phyloP scores from a whole-genome alignment of 2,797 vertebrate species.

The Falco concolor region DNA sequence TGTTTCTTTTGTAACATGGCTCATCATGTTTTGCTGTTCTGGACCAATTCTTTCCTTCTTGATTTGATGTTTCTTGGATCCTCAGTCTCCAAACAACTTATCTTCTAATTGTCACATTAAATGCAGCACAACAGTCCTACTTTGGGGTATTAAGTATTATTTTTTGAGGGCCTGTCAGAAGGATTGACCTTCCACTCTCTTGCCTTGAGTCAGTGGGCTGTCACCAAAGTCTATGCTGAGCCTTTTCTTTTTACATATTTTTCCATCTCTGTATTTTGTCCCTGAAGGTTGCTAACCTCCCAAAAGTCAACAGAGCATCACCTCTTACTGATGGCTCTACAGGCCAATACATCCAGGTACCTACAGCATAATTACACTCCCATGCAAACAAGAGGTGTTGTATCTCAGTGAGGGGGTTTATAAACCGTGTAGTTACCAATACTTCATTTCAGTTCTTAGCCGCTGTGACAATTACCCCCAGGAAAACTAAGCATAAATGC shows the following conservation, averaged over 20 bases:
- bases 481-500: conserved; percentile 2
- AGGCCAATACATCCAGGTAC: not conserved
- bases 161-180: not conserved
- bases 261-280: not conserved
- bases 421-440: not conserved
- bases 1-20: not conserved
- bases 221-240: not conserved
- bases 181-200: not conserved
- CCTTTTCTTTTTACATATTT: not conserved
- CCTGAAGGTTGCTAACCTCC: not conserved
- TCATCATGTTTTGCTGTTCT: not conserved
- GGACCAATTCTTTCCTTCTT: not conserved
- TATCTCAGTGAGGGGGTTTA: not conserved
- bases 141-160: not conserved
- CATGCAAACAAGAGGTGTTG: not conserved
- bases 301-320: not conserved
- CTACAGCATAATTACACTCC: not conserved
- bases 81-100: not conserved
- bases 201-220: not conserved
- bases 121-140: not conserved
- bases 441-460: not conserved
- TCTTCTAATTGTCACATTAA: not conserved
- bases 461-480: not conserved
- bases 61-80: not conserved
- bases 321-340: not conserved